Conservation (phyloP, 2,888 invertebrate species). For the Drosophila nr. fundita region DNA sequence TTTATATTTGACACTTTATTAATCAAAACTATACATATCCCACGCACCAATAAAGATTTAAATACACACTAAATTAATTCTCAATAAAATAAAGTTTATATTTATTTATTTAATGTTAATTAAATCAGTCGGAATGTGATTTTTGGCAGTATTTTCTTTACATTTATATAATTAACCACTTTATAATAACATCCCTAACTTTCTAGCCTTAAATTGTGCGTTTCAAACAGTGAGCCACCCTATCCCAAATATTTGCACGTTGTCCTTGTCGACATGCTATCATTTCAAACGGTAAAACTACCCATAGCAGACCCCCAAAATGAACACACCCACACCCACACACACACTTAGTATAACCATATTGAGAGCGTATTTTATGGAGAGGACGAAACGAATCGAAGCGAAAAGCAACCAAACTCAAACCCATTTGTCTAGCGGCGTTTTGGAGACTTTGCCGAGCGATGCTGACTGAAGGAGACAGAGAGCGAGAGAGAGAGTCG, state of each 20-base stretch:
- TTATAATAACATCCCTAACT: neutral
- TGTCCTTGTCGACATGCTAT: constrained; percentile 17
- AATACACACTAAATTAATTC: neutral
- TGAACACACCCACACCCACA: constrained; percentile 20
- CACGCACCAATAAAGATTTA: neutral
- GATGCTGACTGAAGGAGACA: constrained; percentile 30
- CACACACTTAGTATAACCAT: neutral
- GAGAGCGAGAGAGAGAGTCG: constrained; percentile 5
- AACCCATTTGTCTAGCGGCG: constrained; percentile 39
- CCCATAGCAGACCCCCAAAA: constrained; percentile 13
- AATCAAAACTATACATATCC: neutral
- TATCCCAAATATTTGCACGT: constrained; percentile 11
- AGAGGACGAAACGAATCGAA: constrained; percentile 46
- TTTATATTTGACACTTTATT: neutral
- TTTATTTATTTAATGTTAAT: neutral
- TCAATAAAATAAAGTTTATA: neutral
- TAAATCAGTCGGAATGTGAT: neutral
- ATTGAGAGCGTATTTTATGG: constrained; percentile 27
- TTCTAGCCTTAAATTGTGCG: neutral
- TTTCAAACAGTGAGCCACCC: constrained; percentile 36
- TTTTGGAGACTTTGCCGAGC: constrained; percentile 57
- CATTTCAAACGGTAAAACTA: constrained; percentile 30
- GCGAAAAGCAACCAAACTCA: constrained; percentile 33
- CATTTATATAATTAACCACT: neutral
- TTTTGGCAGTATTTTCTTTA: neutral